phyloP scores from a whole-genome alignment of 2,888 invertebrate genomes.

The Dorcus hopei region DNA sequence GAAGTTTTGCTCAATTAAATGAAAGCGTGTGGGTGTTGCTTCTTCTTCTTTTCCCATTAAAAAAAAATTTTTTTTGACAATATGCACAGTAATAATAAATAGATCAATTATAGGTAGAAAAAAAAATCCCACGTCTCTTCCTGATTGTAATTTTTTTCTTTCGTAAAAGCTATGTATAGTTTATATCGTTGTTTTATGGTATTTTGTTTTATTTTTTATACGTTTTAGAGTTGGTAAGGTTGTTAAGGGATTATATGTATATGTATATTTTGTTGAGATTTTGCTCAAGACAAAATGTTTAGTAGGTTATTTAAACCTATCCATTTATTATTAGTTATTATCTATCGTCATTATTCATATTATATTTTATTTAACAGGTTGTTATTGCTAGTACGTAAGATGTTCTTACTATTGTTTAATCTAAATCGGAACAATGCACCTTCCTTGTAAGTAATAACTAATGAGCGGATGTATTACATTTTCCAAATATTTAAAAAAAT shows the following conservation, averaged over 20 bases:
- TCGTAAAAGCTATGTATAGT: conserved; percentile 2
- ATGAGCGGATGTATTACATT: no score
- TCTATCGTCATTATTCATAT: neutral
- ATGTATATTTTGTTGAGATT: conserved; percentile 20
- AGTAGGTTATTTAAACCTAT: conserved; percentile 14
- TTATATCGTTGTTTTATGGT: conserved; percentile 13
- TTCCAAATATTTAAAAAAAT: no score
- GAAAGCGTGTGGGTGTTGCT: no score
- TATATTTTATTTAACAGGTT: conserved; percentile 19
- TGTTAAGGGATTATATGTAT: conserved; percentile 9
- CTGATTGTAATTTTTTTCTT: no score
- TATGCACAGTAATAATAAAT: no score
- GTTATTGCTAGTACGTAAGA: conserved; percentile 25
- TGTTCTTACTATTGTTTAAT: conserved; percentile 23
- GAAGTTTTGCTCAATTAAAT: no score
- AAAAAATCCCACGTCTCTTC: no score
- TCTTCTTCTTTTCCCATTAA: no score
- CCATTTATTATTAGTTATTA: neutral
- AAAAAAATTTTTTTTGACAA: no score
- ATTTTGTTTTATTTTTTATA: conserved; percentile 18
- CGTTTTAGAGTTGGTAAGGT: conserved; percentile 18
- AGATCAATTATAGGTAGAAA: no score
- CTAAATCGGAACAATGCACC: conserved; percentile 1
- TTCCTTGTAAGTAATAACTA: neutral
- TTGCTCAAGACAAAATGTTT: conserved; percentile 25